Evolutionary conservation across 2,797 vertebrate species (phyloP).

Genomic region (Poeciliopsis presidionis): DNA sequence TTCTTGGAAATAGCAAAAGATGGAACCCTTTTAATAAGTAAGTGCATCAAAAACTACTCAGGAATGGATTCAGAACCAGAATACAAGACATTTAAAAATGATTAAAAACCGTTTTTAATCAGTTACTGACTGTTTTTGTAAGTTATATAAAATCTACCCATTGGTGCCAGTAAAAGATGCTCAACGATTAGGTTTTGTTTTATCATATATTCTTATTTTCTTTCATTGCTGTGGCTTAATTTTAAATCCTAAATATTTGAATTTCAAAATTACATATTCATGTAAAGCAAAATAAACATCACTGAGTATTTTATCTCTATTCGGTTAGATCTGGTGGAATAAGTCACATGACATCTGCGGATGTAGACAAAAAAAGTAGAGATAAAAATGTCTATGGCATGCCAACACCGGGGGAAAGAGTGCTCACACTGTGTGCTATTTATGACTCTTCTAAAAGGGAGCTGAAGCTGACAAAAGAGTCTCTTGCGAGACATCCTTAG

Average conservation of each 20-base stretch:
- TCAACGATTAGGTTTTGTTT: neutral
- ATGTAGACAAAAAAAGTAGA: constrained; percentile 18
- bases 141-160: neutral
- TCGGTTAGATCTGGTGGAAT: neutral
- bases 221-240: neutral
- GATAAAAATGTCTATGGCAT: constrained; percentile 22
- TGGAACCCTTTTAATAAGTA: neutral
- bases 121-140: neutral
- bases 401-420: constrained; percentile 29
- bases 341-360: constrained; percentile 1
- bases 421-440: constrained; percentile 46
- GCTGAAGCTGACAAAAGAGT: constrained; percentile 58
- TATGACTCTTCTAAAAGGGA: constrained; percentile 41
- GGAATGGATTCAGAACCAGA: neutral
- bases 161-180: neutral
- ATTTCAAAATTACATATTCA: constrained; percentile 24
- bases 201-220: neutral
- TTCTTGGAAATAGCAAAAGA: neutral
- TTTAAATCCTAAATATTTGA: constrained; percentile 10
- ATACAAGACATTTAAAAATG: neutral
- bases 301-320: neutral
- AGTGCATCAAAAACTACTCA: neutral
- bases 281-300: neutral
- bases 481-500: constrained; percentile 55
- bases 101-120: neutral